Evolutionary conservation across 2,888 invertebrate species (phyloP).

Genomic region (Pterostichus madidus): DNA sequence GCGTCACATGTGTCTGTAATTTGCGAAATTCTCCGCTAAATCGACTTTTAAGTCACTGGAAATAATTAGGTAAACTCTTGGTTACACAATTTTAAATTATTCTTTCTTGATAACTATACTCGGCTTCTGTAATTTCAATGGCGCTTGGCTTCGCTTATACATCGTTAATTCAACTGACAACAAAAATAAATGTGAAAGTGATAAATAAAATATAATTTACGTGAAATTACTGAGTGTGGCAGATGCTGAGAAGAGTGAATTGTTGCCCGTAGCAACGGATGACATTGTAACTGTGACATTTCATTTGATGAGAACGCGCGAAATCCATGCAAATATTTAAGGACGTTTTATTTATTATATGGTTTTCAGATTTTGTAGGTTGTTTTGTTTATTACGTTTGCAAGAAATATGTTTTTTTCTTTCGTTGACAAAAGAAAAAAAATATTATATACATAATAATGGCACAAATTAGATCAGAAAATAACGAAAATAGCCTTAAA

Average conservation of each 20-base stretch:
- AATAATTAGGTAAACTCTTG: conserved; percentile 31
- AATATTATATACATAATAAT: too few relatives aligned
- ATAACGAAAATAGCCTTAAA: too few relatives aligned
- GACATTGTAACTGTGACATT: conserved; percentile 31
- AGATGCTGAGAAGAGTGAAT: conserved; percentile 9
- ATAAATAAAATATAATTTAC: conserved; percentile 57
- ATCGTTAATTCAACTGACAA: conserved; percentile 52
- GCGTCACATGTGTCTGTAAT: not conserved
- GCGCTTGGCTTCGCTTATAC: not conserved
- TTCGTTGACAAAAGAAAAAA: too few relatives aligned
- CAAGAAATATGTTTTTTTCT: too few relatives aligned
- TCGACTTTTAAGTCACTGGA: conserved; percentile 14
- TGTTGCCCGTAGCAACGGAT: conserved; percentile 20
- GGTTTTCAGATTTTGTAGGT: too few relatives aligned
- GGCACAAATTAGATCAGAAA: too few relatives aligned
- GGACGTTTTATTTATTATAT: too few relatives aligned
- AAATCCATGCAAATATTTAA: not conserved
- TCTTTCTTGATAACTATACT: conserved; percentile 42
- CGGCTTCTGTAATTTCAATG: not conserved
- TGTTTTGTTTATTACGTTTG: too few relatives aligned
- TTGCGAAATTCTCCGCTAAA: not conserved
- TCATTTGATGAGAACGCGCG: not conserved
- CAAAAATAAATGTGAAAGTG: conserved; percentile 56
- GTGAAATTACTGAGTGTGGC: conserved; percentile 34
- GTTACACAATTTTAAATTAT: conserved; percentile 47